phyloP scores from a whole-genome alignment of 2,797 vertebrate species.

The Sebastolobus alascanus region DNA sequence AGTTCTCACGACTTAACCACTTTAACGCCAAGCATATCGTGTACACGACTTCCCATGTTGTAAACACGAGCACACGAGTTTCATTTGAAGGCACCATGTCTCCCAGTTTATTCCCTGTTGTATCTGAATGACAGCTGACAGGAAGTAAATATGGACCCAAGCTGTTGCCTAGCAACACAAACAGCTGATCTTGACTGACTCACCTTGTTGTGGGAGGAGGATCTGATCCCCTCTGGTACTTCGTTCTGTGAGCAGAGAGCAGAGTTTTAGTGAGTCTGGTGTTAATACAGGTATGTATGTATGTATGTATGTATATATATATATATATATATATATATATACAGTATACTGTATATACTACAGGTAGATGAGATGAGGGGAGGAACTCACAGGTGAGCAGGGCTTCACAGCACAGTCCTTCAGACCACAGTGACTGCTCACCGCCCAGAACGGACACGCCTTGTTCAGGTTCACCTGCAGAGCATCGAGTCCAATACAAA shows the following conservation, averaged over 20 bases:
- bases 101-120: too few relatives aligned
- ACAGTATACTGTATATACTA: too few relatives aligned
- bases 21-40: too few relatives aligned
- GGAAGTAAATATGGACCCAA: too few relatives aligned
- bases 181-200: slow-evolving; percentile 1
- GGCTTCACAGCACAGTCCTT: slow-evolving; percentile 91
- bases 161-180: too few relatives aligned
- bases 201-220: slow-evolving; percentile 80
- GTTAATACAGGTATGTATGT: not conserved
- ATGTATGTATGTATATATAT: too few relatives aligned
- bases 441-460: slow-evolving; percentile 93
- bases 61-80: too few relatives aligned
- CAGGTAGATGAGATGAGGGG: not conserved
- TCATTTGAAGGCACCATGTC: too few relatives aligned
- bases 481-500: not conserved
- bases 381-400: slow-evolving; percentile 91
- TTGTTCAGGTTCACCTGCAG: slow-evolving; percentile 92
- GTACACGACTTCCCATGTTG: too few relatives aligned
- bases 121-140: too few relatives aligned
- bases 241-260: slow-evolving; percentile 83
- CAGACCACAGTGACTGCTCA: slow-evolving; percentile 88
- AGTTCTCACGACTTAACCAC: too few relatives aligned
- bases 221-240: slow-evolving; percentile 90
- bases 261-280: slow-evolving; percentile 3
- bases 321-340: not conserved